A percentile compares a stretch with the other conserved stretches of the same genome.
Conservation (phyloP, 2,888 invertebrate species). For the Ceratothoa steindachneri region DNA sequence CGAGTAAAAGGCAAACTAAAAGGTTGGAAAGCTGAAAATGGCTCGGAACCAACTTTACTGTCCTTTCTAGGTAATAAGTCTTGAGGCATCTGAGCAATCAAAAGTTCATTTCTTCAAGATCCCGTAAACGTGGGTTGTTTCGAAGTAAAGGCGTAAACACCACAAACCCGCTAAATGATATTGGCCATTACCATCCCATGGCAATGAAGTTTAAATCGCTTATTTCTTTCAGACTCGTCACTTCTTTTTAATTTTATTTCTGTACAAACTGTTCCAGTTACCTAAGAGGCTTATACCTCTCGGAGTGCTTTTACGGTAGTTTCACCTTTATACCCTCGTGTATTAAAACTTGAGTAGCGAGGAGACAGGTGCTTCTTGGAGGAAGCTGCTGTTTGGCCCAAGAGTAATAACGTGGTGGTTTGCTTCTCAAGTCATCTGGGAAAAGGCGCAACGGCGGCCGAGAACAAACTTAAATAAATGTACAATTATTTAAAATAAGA, state of each 20-base stretch:
- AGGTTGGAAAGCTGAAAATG: slow-evolving; percentile 6
- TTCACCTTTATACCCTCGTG: slow-evolving; percentile 25
- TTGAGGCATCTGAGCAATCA: slow-evolving; percentile 32
- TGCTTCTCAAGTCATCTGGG: slow-evolving; percentile 5
- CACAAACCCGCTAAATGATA: neutral
- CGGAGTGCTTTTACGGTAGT: slow-evolving; percentile 18
- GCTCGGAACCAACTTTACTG: slow-evolving; percentile 7
- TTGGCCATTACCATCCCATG: neutral
- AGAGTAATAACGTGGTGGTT: slow-evolving; percentile 15
- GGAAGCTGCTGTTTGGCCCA: slow-evolving; percentile 8
- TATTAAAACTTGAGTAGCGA: neutral
- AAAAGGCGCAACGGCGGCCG: neutral
- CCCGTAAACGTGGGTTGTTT: slow-evolving; percentile 21
- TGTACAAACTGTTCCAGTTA: slow-evolving; percentile 18
- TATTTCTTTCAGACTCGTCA: neutral
- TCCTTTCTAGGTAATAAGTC: slow-evolving; percentile 30
- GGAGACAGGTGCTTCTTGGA: slow-evolving; percentile 9
- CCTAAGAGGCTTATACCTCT: slow-evolving; percentile 24
- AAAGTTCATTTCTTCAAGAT: slow-evolving; percentile 34
- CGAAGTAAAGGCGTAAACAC: slow-evolving; percentile 4
- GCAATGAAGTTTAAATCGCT: slow-evolving; percentile 1
- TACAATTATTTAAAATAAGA: slow-evolving; percentile 12
- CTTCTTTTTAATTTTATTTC: neutral
- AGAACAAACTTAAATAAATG: slow-evolving; percentile 8
- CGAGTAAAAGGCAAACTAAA: slow-evolving; percentile 1